phyloP scores from a whole-genome alignment of 2,888 invertebrate genomes.

The Stenodera caucasica region DNA sequence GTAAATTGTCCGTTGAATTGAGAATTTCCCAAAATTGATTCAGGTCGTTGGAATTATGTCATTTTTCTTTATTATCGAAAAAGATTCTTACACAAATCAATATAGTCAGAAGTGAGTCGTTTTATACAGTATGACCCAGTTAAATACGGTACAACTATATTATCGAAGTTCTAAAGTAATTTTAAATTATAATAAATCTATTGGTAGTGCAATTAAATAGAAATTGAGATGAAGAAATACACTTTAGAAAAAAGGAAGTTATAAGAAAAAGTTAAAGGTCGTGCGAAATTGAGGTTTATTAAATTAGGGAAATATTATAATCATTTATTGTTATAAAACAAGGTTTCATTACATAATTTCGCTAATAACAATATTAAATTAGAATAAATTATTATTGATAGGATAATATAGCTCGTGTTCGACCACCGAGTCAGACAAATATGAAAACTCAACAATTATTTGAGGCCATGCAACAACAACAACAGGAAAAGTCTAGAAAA shows the following conservation, averaged over 20 bases:
- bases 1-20: neutral
- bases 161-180: no score
- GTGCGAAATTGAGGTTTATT: neutral
- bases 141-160: no score
- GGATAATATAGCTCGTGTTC: conserved; percentile 36
- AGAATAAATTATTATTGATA: conserved; percentile 22
- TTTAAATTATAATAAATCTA: no score
- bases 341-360: neutral
- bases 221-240: neutral
- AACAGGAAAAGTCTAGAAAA: conserved; percentile 43
- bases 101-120: no score
- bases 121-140: no score
- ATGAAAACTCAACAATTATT: conserved; percentile 4
- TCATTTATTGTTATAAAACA: neutral
- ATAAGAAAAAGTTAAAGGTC: neutral
- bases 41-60: no score
- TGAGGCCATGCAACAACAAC: conserved; percentile 5
- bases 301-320: neutral
- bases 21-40: no score
- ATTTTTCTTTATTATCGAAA: no score
- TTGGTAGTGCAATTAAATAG: no score
- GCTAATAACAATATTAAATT: conserved; percentile 10
- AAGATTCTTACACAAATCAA: no score
- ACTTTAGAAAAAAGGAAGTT: neutral
- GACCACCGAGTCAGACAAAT: conserved; percentile 21